Base-by-base conservation (phyloP, 2,113 vertebrate genomes). In the Sprattus sprattus region DNA sequence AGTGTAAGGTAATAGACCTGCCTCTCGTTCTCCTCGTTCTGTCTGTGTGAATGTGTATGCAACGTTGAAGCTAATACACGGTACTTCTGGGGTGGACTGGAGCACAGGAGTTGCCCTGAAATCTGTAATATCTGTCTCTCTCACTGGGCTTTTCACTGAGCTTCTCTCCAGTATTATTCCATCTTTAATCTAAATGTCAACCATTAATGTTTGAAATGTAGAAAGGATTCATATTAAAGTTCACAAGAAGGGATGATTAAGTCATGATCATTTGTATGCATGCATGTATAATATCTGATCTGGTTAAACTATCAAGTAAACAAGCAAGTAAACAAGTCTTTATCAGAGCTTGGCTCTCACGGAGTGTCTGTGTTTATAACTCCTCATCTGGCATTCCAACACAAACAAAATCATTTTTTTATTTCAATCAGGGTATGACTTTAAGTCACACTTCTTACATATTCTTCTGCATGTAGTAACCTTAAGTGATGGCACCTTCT, bases 181-280 rank as follows among this genome's bases (percentile, higher is more conserved):
- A 39, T 75, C 13, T 45, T 84, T 84, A 13, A 75, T 82, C 81
- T 88, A 57, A 60, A 86, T 88, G 81, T 57, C 28, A 82, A 85
- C 13, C 78, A 22, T 83, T 82, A 84, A 45, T 80, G 85, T 83
- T 88, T 28, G 78, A 28, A 80, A 13, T 81, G 28, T 22, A 50
- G 57, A 82, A 78, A 81, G 44, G 81, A 16, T 71, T 89, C 84
- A 84, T 16, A 85, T 90, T 15, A 83, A 89, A 90, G 71, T 85
- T 82, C 22, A 82, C 52, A 39, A 80, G 57, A 71, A 78, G 64
- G 86, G 64, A 81, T 90, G 78, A 86, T 46, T 22, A 22, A 18
- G 22, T 60, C 18, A 18, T 87, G 81, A 86, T 86, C 87, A 84
- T 83, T 85, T 39, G 85, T 52, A 88, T 83, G 60, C 85, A 86